Percentiles rank a stretch among this genome's conserved stretches.
Conservation (phyloP, 2,113 vertebrate genomes). For the Anser brachyrhynchus region DNA sequence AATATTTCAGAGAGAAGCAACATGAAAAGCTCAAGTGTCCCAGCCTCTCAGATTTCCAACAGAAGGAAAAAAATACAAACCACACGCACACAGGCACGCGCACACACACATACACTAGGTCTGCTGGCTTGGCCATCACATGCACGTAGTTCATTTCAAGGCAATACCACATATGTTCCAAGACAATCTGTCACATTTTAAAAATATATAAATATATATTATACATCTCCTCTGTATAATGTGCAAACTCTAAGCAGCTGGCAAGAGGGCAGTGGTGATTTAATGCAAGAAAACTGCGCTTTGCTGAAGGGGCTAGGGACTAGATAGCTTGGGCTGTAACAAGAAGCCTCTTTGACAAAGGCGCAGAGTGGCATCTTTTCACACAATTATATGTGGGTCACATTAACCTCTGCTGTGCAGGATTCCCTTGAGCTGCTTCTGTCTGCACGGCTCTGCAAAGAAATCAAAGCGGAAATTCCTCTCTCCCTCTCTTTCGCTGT, state of each 20-base stretch:
- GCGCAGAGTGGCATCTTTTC: constrained; percentile 75
- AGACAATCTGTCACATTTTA: constrained; percentile 72
- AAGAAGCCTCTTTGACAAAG: constrained; percentile 74
- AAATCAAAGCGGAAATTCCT: not conserved
- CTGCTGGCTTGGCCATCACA: constrained; percentile 38
- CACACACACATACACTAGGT: not conserved
- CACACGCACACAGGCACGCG: not conserved
- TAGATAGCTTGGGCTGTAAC: constrained; percentile 44
- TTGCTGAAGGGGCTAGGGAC: constrained; percentile 74
- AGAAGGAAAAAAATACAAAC: constrained; percentile 32
- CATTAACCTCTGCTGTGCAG: constrained; percentile 74
- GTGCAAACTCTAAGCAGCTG: constrained; percentile 75
- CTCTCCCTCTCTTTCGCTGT: not conserved
- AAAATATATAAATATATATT: constrained; percentile 63
- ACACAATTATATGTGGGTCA: constrained; percentile 79
- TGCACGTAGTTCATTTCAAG: constrained; percentile 45
- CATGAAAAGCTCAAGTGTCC: constrained; percentile 31
- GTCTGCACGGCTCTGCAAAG: not conserved
- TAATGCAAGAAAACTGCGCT: constrained; percentile 72
- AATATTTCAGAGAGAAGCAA: constrained; percentile 64
- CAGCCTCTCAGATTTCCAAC: constrained; percentile 51
- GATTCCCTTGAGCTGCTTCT: constrained; percentile 49
- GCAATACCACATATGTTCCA: constrained; percentile 60
- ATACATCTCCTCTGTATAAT: constrained; percentile 40
- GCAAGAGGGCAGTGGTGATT: constrained; percentile 73